Evolutionary conservation across 2,113 vertebrate species (phyloP).

Genomic region (Psittacara wagleri): DNA sequence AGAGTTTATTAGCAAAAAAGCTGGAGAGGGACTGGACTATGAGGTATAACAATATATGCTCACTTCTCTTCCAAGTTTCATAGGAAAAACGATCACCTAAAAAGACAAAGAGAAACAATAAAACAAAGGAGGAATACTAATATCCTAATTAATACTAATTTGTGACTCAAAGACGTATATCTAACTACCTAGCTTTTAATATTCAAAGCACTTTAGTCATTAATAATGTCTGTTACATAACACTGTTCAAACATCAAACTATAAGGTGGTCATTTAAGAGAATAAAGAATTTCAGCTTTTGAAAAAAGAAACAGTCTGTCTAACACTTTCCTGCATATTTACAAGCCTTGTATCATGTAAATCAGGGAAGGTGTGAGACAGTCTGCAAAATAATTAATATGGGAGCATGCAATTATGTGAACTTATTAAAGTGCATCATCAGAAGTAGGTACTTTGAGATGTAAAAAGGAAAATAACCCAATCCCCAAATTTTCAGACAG

Average conservation of each 20-base stretch:
- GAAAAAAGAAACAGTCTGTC: background rate
- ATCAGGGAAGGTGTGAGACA: background rate
- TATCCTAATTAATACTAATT: background rate
- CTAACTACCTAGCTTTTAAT: background rate
- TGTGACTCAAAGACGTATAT: background rate
- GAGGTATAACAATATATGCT: background rate
- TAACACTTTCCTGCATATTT: background rate
- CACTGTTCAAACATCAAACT: background rate
- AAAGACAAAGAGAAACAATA: background rate
- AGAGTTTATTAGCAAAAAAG: conserved; percentile 25
- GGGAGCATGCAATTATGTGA: background rate
- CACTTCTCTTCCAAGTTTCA: background rate
- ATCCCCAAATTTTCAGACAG: background rate
- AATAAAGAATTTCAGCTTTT: background rate
- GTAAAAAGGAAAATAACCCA: background rate
- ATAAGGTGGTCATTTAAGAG: background rate
- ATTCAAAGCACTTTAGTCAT: background rate
- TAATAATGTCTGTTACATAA: background rate
- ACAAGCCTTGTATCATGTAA: background rate
- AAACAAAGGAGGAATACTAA: background rate
- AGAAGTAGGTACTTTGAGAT: background rate
- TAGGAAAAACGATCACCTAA: background rate
- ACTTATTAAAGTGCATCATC: background rate
- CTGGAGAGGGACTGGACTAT: background rate
- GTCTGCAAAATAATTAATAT: background rate